Conservation (phyloP, 2,797 vertebrate genomes). For the Mus minutoides region DNA sequence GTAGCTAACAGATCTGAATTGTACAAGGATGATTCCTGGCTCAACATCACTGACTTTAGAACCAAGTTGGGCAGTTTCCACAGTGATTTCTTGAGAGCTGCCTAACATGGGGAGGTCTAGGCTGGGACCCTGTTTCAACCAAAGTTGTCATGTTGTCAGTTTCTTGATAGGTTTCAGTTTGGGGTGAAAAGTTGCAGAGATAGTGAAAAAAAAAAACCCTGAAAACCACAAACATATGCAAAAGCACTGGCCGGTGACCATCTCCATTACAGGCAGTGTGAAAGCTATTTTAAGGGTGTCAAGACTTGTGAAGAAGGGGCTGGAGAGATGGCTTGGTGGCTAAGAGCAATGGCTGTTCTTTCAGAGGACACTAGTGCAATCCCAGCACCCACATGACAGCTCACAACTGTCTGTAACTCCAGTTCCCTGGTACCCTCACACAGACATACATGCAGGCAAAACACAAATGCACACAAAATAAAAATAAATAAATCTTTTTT, state of each 20-base stretch:
- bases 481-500: neutral
- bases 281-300: neutral
- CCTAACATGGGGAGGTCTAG: neutral
- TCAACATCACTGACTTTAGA: neutral
- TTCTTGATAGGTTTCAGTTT: slow-evolving; percentile 18
- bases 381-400: neutral
- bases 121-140: neutral
- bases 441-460: neutral
- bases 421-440: neutral
- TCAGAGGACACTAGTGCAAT: neutral
- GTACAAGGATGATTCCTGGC: neutral
- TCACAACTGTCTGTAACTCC: neutral
- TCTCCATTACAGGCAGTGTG: neutral
- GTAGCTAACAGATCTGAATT: slow-evolving; percentile 14
- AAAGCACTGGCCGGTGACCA: neutral
- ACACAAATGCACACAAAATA: neutral
- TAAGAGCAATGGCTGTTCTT: neutral
- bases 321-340: neutral
- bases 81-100: neutral
- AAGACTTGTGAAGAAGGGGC: neutral
- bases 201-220: neutral
- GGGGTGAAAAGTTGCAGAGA: neutral
- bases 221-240: neutral
- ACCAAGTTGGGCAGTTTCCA: neutral
- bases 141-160: neutral